Evolutionary conservation across 2,113 vertebrate species (phyloP), one percentile per base, ranked within the genome.

Genomic region (Brachypodius melanocephalos): DNA sequence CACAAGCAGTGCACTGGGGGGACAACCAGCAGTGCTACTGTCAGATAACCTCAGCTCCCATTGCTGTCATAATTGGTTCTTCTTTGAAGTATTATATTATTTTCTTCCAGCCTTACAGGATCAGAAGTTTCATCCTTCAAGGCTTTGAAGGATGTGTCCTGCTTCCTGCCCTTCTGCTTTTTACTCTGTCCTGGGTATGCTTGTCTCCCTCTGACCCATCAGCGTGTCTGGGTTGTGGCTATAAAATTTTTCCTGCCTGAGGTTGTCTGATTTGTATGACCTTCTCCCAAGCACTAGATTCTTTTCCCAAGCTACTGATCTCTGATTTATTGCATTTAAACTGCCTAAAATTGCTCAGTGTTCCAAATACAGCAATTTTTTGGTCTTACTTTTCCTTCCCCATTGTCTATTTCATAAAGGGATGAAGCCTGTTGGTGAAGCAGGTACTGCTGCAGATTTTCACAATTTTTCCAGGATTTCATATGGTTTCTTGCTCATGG

Each of bases 291-390:
- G 82, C 4, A 59, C 49, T 38, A 34, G 48, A 49, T 90, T 67
- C n/a, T 93, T 95, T 79, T 51, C 48, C 45, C 42, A 43, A 48
- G 36, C 40, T 72, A 28, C 29, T 77, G 54, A 93, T 80, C 69
- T 95, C 90, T 78, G 77, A 87, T 93, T 86, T 93, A 79, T 87
- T 80, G 52, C 13, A 36, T 92, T 87, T 94, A 85, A 92, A 69
- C 59, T 58, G 38, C 62, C 52, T 94, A 65, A 92, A 72, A 74
- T 81, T 74, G 9, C 34, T 24, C 51, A 29, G 38, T 72, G 34
- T 46, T 94, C 38, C 78, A 77, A 82, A 85, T 72, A 79, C 7
- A 11, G 32, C 51, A 25, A 26, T 96, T 93, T 92, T 55, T 89
- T 6, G 8, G 57, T 77, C 68, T 86, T 92, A 48, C 29, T 74